Evolutionary conservation across 1,140 invertebrate genomes (phyloP), one percentile per base, ranked within the genome.

Genomic region (Oryctes rhinoceros): DNA sequence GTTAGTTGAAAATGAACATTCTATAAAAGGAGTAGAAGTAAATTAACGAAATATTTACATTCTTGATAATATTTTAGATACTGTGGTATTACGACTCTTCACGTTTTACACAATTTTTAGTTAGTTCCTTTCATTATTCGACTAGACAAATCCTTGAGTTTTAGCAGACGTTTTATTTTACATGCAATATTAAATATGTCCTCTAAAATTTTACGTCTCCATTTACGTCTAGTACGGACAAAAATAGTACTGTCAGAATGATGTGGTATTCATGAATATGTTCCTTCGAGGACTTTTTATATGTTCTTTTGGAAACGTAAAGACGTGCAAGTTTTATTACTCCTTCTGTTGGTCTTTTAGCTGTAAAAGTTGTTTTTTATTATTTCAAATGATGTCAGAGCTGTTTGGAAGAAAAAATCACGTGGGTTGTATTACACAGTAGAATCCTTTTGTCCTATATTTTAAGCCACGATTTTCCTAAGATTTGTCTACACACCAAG

Each of bases 131-230:
- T 59, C 53, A 18, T 2, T n/a, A 18, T 59, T 59, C 53, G 53
- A n/a, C 53, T 59, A 59, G 15, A n/a, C 15, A 59, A 59, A 59
- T 59, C 53, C 15, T n/a, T 18, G 53, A 59, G 53, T 59, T 59
- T 59, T 59, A 59, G n/a, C 6, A 59, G 53, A 59, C 53, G 18
- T 1, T 59, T 59, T 59, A 59, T 59, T 59, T 59, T 59, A 59
- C 15, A 59, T 59, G 53, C 53, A 59, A 59, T 59, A 59, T 59
- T 59, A 59, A 59, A 59, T 59, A 59, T 59, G 18, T 59, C 15
- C 15, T 59, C 53, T 18, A 59, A 59, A 59, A 59, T 18, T 59
- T 59, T 59, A 59, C 18, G 15, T 18, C n/a, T 59, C 53, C 53
- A 59, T 59, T 18, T 59, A 59, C 53, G 53, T 18, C 53, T 59